Base-by-base conservation (phyloP, 2,113 vertebrate genomes). In the Polypterus bichir region DNA sequence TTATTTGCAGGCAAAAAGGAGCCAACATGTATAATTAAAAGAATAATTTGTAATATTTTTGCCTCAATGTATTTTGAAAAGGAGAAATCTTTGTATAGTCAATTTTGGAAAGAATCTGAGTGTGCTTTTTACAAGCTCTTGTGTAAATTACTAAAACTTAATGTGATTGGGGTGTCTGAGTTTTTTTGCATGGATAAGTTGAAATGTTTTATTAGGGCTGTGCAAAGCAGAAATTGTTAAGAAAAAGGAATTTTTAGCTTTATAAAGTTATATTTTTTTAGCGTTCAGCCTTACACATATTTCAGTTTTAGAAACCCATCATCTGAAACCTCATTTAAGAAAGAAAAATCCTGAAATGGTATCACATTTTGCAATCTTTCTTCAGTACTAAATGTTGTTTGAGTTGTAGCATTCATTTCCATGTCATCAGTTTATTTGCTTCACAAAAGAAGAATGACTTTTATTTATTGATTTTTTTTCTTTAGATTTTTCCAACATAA, bases 11-110 rank as follows among this genome's bases (percentile, higher is more conserved):
- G 89, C 92, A 93, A 86, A 97, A 96, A 92, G 93, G 93, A 95
- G 92, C 93, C 90, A 82, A 86, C 91, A 87, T 95, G 92, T 94
- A 96, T 91, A 92, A 97, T 96, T 98, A 97, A 97, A 87, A 93
- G 77, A 79, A 78, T 94, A 90, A 87, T 97, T 97, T 94, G 87
- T 97, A 97, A 95, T 90, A 92, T 97, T 93, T 95, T 84, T 89
- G 78, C 87, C 84, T 84, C 81, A 82, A 88, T 84, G 83, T 88
- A 85, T 87, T 89, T 86, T 89, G 82, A 79, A 85, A 83, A 79
- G 9, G 52, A 8, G 52, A 7, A 53, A 53, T 77, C 81, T 88
- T 85, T 88, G 82, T 88, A 86, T 84, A 85, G 87, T 86, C 79
- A 79, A 80, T 87, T 87, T 83, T 81, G 83, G 84, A 85, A 86